Base-by-base conservation (phyloP, 2,888 invertebrate genomes). In the Tenthredo scrophulariae region DNA sequence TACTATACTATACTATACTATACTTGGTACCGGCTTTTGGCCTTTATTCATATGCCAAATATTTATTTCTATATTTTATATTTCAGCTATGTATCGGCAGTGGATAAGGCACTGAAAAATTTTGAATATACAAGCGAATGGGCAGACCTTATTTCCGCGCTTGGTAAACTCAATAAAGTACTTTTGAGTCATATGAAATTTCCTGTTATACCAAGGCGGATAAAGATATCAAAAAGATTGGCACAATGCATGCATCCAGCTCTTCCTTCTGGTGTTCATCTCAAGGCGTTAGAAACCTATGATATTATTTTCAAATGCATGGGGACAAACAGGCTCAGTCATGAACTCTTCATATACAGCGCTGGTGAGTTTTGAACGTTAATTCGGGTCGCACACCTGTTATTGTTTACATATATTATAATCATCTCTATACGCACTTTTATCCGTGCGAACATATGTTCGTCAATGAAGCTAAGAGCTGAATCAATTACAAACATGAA, bases 111-210 rank as follows among this genome's bases (percentile, higher is more conserved):
- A 22, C 94, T 98, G 87, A 97, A 97, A 92, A 97, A 96, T 93
- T 98, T 98, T 94, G 98, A 98, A 91, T 97, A 97, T 91, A 97
- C 98, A n/a, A 97, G 97, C 89, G 98, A 98, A 95, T 98, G 98
- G 98, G 97, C 98, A 85, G 98, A 98, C 94, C 94, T 98, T 83
- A 98, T 98, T 90, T 97, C 97, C 84, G 98, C 98, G 6, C 94
- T 98, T 50, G 97, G 97, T 80, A 98, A 98, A 94, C 94, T 98
- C 54, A 97, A 97, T 93, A 98, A 98, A 95, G 98, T 97, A 26
- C 94, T 98, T 88, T 94, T 96, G 88, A 96, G 96, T 90, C 96
- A 98, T 93, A 95, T 96, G 90, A 97, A 97, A 91, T 98, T 96
- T 93, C 96, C 97, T 87, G 96, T 97, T 40, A 97, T 98, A 90